Percentiles rank a stretch among this genome's conserved stretches.
phyloP scores from a whole-genome alignment of 2,113 vertebrate species.

The Coracopsis vasa region DNA sequence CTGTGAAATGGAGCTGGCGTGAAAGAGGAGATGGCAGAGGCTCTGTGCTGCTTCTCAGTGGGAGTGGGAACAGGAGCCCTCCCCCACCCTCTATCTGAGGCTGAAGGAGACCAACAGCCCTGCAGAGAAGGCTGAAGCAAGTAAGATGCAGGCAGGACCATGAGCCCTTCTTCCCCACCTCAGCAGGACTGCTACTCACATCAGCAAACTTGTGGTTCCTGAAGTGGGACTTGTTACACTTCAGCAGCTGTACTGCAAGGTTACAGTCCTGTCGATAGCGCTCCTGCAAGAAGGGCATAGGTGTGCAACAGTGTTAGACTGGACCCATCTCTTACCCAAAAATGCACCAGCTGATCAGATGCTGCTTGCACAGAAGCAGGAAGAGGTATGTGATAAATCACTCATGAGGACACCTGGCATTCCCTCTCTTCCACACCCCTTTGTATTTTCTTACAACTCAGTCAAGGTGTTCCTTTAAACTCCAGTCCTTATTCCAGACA shows the following conservation, averaged over 20 bases:
- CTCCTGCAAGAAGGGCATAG: conserved; percentile 78
- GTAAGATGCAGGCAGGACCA: background rate
- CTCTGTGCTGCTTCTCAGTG: background rate
- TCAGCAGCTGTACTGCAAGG: conserved; percentile 94
- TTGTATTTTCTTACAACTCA: background rate
- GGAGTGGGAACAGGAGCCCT: background rate
- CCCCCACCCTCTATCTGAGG: background rate
- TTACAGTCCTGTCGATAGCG: conserved; percentile 97
- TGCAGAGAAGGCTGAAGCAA: background rate
- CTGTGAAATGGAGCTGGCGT: conserved; percentile 41
- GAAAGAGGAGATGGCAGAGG: conserved; percentile 41
- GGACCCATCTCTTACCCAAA: background rate
- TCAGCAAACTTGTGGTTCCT: conserved; percentile 98
- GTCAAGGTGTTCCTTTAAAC: background rate
- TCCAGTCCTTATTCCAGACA: background rate
- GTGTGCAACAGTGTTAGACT: background rate
- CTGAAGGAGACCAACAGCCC: background rate
- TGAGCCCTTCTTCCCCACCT: background rate
- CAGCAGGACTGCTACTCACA: conserved; percentile 78
- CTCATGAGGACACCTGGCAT: background rate
- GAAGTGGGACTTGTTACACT: conserved; percentile 99
- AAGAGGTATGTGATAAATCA: background rate
- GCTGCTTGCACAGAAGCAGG: background rate
- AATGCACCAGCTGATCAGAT: background rate
- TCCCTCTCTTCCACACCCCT: background rate